Conservation (phyloP, 2,797 vertebrate species). For the Clarias platycephalus region DNA sequence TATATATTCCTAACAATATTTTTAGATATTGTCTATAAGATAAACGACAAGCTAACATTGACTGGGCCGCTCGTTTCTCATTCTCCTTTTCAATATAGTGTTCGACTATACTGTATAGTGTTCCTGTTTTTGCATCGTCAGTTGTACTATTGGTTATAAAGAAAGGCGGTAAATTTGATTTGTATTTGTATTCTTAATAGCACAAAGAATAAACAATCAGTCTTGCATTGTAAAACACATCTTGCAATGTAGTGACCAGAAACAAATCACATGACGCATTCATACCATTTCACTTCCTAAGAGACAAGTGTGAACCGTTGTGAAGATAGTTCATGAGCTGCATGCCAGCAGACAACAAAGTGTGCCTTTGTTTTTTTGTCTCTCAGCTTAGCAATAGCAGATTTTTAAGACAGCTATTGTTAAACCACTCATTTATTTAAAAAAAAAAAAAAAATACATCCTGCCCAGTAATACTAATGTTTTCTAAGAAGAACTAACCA, state of each 20-base stretch:
- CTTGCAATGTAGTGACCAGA: neutral
- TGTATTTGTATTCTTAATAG: neutral
- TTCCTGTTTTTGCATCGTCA: neutral
- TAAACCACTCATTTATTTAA: neutral
- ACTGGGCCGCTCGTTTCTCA: neutral
- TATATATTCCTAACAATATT: neutral
- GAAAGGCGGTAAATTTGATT: neutral
- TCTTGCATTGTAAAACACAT: neutral
- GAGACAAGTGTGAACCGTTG: neutral
- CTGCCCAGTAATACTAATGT: neutral
- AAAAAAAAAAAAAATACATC: neutral
- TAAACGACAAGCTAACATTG: neutral
- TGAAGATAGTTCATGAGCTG: neutral
- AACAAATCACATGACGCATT: neutral
- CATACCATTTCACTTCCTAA: neutral
- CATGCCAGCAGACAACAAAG: constrained; percentile 27
- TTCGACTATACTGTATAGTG: neutral
- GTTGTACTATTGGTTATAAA: neutral
- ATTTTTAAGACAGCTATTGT: neutral
- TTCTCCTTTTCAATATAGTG: neutral
- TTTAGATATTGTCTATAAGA: neutral
- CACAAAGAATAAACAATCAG: neutral
- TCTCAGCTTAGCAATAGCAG: neutral
- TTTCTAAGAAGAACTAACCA: neutral
- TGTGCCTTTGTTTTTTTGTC: constrained; percentile 4